phyloP scores from a whole-genome alignment of 1,140 invertebrate genomes.

The Brachystomella parvula region DNA sequence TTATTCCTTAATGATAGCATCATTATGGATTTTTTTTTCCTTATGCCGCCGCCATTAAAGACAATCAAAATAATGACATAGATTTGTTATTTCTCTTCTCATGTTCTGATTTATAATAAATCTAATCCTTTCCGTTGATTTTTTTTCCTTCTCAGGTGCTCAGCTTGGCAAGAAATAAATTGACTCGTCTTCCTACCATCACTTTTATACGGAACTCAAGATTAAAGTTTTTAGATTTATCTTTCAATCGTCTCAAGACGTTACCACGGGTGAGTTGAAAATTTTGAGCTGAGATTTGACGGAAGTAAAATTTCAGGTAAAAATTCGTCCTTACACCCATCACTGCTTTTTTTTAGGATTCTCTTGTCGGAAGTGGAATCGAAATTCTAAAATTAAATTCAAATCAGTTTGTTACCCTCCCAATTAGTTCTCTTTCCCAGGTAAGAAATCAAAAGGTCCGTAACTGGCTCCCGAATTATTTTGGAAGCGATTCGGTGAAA shows the following conservation, averaged over 20 bases:
- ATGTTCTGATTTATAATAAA: background rate
- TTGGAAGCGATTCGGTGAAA: too few species aligned
- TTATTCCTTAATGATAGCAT: too few species aligned
- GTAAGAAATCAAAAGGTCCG: background rate
- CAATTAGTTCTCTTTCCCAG: slow-evolving; percentile 45
- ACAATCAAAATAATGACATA: background rate
- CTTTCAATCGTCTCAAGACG: slow-evolving; percentile 42
- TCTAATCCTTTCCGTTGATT: slow-evolving; percentile 13
- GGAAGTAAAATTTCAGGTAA: too few species aligned
- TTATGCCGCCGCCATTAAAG: too few species aligned
- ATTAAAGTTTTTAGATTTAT: slow-evolving; percentile 42
- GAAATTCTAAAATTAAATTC: slow-evolving; percentile 41
- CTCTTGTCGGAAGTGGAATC: slow-evolving; percentile 41
- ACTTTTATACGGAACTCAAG: slow-evolving; percentile 41
- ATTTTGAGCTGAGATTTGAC: too few species aligned
- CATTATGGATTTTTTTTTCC: too few species aligned
- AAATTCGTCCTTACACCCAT: too few species aligned
- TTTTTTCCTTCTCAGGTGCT: slow-evolving; percentile 38
- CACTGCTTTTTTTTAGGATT: too few species aligned
- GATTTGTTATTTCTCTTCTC: background rate
- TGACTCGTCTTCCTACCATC: slow-evolving; percentile 41
- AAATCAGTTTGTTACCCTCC: slow-evolving; percentile 50
- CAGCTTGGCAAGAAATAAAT: slow-evolving; percentile 43
- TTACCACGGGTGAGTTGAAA: too few species aligned
- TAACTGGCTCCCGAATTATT: too few species aligned